Percentiles rank a stretch among this genome's conserved stretches.
These are phyloP conservation scores for Clamator glandarius DNA, from an alignment of 2,797 vertebrate species.

Conservation along the genomic window DNA sequence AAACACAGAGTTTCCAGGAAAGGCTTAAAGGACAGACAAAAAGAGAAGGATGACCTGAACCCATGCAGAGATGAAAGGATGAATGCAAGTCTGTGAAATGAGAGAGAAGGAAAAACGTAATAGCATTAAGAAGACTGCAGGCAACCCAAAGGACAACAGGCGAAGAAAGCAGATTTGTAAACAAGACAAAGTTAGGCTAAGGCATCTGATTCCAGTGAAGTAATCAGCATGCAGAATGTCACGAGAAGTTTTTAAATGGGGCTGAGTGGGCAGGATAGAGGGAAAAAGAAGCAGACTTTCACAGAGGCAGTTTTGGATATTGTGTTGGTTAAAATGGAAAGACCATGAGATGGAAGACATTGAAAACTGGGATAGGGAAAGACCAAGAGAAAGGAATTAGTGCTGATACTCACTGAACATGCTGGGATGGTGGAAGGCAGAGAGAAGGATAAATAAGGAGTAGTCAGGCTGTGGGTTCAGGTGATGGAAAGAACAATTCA, in stretches of 20 bases:
- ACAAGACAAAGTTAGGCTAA: background rate
- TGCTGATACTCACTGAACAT: background rate
- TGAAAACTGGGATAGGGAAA: background rate
- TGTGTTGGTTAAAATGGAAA: background rate
- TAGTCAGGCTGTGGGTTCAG: background rate
- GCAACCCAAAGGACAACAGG: background rate
- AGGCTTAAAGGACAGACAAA: background rate
- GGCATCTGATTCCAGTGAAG: background rate
- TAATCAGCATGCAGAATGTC: background rate
- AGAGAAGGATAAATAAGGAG: background rate
- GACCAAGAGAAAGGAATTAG: background rate
- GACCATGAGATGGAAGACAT: fast-evolving
- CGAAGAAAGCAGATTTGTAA: background rate
- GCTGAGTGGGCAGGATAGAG: background rate
- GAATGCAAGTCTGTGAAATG: fast-evolving
- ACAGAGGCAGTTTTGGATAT: background rate
- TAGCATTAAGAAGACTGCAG: background rate
- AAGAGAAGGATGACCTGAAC: background rate
- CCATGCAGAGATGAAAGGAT: background rate
- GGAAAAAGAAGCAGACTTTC: background rate
- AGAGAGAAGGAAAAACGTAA: fast-evolving
- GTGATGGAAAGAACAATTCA: background rate
- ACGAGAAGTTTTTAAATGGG: background rate
- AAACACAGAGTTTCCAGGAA: background rate
- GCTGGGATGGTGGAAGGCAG: background rate